Base-by-base conservation (phyloP, 1,140 invertebrate genomes). In the Calephelis virginiensis region DNA sequence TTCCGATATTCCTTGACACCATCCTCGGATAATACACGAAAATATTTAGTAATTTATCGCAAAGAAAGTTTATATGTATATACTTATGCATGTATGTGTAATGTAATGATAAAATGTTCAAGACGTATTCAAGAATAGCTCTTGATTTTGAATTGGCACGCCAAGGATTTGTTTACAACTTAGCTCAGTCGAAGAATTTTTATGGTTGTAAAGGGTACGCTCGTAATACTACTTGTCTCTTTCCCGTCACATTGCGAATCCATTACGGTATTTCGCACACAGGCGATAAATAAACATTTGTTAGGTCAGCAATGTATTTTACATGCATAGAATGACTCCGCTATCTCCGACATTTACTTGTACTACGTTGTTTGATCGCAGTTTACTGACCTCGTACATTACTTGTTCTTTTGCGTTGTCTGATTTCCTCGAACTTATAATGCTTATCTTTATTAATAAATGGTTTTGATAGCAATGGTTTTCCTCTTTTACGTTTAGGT, bases 281-380 rank as follows among this genome's bases (percentile, higher is more conserved):
- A 28, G 14, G 50, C 50, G 50, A 53, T 53, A 53, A 53, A 53
- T 53, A 17, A 53, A 53, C 50, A 53, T 53, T 53, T 53, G 50
- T 53, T 28, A 53, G 50, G 50, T 17, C 50, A 17, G 50, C 50
- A 53, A 53, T 53, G 17, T 53, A 53, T 53, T 53, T 53, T 10
- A 53, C 50, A 13, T 53, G 17, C 50, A 53, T 53, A 28, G 50
- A 53, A 53, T 10, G 17, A 10, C 13, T 50, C 12, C 13, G 49
- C 50, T 53, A 17, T 17, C 50, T 53, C 17, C 14, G 17, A 50
- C 13, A 17, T 50, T 50, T n/a, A n/a, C 12, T 48, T 50, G 14
- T 50, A 53, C 8, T 53, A 53, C 50, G 50, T 53, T 53, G 14
- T 53, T 13, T 10, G 9, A 6, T 53, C 0, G 50, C n/a, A 53